phyloP scores from a whole-genome alignment of 2,113 vertebrate genomes.

The Elanus axillaris region DNA sequence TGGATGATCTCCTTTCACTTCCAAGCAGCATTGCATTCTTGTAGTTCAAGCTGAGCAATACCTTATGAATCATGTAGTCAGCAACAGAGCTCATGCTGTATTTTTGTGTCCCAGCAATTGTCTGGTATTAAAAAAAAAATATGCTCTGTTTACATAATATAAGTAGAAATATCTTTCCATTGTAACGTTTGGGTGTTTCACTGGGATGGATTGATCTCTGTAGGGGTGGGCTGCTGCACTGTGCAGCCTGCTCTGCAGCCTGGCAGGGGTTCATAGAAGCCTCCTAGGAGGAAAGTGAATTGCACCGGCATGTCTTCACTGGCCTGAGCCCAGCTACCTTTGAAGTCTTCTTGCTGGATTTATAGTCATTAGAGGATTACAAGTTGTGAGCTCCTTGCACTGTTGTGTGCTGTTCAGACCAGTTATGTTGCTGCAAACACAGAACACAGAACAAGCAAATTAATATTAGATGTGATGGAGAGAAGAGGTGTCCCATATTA shows the following conservation, averaged over 20 bases:
- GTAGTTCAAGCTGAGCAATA: background rate
- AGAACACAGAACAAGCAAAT: background rate
- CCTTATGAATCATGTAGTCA: background rate
- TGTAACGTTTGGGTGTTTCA: background rate
- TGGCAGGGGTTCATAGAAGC: background rate
- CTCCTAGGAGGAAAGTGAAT: background rate
- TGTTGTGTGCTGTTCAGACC: background rate
- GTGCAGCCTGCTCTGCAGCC: background rate
- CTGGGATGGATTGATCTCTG: background rate
- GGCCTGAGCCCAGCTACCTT: background rate
- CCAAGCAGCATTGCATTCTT: background rate
- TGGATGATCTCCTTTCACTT: background rate
- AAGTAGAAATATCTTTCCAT: background rate
- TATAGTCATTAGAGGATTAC: background rate
- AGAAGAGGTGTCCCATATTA: background rate
- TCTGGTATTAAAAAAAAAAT: background rate
- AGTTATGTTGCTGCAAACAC: background rate
- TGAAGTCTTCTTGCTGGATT: background rate
- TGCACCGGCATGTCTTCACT: fast-evolving
- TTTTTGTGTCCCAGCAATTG: background rate
- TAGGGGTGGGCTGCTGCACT: background rate
- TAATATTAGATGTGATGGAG: background rate
- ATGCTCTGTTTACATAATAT: background rate
- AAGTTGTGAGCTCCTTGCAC: background rate
- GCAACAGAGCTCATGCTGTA: background rate